Conservation (phyloP, 2,888 invertebrate genomes). For the Eucriotettix oculatus region DNA sequence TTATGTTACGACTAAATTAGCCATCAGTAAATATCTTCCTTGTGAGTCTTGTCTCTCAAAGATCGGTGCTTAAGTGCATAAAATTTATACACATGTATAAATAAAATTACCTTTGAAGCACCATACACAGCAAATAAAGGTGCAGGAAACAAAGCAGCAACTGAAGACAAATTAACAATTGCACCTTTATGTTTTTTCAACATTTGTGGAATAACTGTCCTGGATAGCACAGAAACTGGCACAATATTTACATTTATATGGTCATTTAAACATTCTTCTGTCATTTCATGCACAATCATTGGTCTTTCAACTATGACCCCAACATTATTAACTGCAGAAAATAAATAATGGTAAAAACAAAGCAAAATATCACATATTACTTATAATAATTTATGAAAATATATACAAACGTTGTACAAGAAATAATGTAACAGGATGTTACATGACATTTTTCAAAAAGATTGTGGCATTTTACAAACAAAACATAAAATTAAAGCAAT, state of each 20-base stretch:
- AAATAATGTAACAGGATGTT: no score
- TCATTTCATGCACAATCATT: constrained; percentile 26
- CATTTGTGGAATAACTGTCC: constrained; percentile 31
- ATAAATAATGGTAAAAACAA: not conserved
- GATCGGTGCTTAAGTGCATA: not conserved
- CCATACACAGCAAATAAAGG: constrained; percentile 31
- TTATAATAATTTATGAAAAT: no score
- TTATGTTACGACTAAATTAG: no score
- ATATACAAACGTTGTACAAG: no score
- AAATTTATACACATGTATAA: not conserved
- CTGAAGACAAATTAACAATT: constrained; percentile 29
- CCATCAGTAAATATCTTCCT: no score
- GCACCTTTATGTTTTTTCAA: constrained; percentile 26
- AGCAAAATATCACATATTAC: no score
- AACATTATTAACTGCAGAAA: constrained; percentile 29
- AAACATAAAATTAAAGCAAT: no score
- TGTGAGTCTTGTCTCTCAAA: no score
- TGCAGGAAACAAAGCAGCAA: constrained; percentile 26
- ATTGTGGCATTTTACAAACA: no score
- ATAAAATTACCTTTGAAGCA: constrained; percentile 23
- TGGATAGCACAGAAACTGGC: constrained; percentile 31
- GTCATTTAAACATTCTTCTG: constrained; percentile 23
- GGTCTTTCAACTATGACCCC: constrained; percentile 31
- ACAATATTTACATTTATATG: constrained; percentile 29
- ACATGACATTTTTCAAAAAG: no score